Evolutionary conservation across 2,888 invertebrate genomes (phyloP).

Genomic region (Peribatodes rhomboidaria): DNA sequence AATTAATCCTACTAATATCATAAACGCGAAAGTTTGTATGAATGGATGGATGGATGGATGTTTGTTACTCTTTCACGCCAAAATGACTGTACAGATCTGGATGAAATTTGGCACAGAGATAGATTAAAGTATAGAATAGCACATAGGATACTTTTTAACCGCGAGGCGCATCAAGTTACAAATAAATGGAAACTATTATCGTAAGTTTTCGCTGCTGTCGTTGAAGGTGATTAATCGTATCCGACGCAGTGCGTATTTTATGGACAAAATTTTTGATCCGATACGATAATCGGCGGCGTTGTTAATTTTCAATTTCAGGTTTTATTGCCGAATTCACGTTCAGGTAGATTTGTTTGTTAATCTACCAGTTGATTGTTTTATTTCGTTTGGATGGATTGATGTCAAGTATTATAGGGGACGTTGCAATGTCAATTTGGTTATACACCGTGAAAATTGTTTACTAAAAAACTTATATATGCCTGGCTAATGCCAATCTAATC

Average conservation of each 20-base stretch:
- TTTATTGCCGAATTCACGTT: slow-evolving; percentile 34
- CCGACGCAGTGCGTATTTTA: slow-evolving; percentile 21
- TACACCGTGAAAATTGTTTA: too few relatives aligned
- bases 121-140: too few relatives aligned
- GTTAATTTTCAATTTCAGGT: slow-evolving; percentile 50
- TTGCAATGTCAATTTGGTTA: neutral
- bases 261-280: slow-evolving; percentile 14
- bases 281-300: slow-evolving; percentile 49
- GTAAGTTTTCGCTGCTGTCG: neutral
- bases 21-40: too few relatives aligned
- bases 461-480: too few relatives aligned
- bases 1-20: too few relatives aligned
- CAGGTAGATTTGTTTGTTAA: slow-evolving; percentile 23
- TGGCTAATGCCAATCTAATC: too few relatives aligned
- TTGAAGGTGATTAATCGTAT: slow-evolving; percentile 19
- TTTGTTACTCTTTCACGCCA: too few relatives aligned
- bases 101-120: too few relatives aligned
- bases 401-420: neutral
- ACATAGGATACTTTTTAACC: too few relatives aligned
- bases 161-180: too few relatives aligned
- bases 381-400: slow-evolving; percentile 4
- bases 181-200: neutral
- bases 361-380: slow-evolving; percentile 30
- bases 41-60: too few relatives aligned
- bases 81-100: too few relatives aligned